Evolutionary conservation across 2,797 vertebrate genomes (phyloP).

Genomic region (Cyclura pinguis): DNA sequence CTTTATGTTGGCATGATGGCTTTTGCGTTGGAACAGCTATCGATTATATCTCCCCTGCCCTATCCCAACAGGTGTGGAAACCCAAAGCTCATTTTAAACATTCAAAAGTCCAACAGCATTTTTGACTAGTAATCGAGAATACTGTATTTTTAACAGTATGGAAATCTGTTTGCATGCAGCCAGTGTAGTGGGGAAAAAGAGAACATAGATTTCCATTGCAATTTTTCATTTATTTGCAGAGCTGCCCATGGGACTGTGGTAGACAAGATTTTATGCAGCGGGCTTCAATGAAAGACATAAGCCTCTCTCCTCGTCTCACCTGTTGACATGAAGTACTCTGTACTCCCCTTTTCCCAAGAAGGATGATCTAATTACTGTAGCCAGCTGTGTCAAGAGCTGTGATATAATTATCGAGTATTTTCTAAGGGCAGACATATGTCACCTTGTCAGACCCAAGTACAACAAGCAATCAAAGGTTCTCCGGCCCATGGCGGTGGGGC

Average conservation of each 20-base stretch:
- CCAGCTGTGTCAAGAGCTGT: not conserved
- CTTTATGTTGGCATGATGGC: not conserved
- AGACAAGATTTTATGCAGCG: not conserved
- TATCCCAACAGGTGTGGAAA: not conserved
- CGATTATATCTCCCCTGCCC: not conserved
- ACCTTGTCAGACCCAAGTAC: not conserved
- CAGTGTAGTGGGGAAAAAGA: rapidly evolving
- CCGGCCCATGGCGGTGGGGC: not conserved
- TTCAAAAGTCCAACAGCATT: slow-evolving; percentile 14
- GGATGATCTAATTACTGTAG: slow-evolving; percentile 33
- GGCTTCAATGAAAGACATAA: not conserved
- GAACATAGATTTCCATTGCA: not conserved
- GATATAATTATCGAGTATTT: slow-evolving; percentile 1
- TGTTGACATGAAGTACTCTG: slow-evolving; percentile 16
- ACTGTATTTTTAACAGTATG: slow-evolving; percentile 29
- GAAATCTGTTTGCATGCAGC: not conserved
- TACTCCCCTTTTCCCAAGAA: slow-evolving; percentile 26
- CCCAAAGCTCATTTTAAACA: not conserved
- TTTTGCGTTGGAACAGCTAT: not conserved
- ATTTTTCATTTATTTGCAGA: slow-evolving; percentile 6
- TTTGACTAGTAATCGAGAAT: slow-evolving; percentile 45
- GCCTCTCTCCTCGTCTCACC: rapidly evolving
- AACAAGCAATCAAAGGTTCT: slow-evolving; percentile 3
- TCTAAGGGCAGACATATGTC: not conserved
- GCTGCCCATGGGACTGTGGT: slow-evolving; percentile 17